Percentiles rank a stretch among this genome's conserved stretches.
Evolutionary conservation across 2,888 invertebrate species (phyloP).

Genomic region (Drosophila longiperda): DNA sequence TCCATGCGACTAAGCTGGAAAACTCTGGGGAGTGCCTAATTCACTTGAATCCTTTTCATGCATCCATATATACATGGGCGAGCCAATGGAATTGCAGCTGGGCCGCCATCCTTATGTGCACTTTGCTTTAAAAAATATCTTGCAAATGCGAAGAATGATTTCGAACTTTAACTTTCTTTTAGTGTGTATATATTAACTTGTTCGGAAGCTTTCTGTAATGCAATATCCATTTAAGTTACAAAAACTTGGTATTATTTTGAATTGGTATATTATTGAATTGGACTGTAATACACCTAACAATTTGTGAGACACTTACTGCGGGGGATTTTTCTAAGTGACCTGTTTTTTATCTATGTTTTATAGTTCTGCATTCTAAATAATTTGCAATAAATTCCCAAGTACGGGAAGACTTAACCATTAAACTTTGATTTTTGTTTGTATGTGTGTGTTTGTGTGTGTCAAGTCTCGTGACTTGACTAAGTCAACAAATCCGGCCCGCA

Average conservation of each 20-base stretch:
- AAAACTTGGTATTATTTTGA: background rate
- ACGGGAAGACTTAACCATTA: conserved; percentile 17
- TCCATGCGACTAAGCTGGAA: background rate
- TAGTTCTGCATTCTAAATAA: conserved; percentile 5
- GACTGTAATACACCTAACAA: background rate
- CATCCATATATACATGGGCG: background rate
- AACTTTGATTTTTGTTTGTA: background rate
- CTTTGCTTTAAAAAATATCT: background rate
- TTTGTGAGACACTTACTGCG: background rate
- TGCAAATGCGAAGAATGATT: background rate
- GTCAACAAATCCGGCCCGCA: conserved; percentile 38
- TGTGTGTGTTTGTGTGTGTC: background rate
- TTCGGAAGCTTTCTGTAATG: background rate
- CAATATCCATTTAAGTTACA: background rate
- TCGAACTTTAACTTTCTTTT: background rate
- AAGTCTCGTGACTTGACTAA: conserved; percentile 67
- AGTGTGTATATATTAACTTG: background rate
- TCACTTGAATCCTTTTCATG: conserved; percentile 1
- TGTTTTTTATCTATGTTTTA: conserved; percentile 1
- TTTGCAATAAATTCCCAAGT: background rate
- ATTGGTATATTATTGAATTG: no score
- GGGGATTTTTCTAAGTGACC: conserved; percentile 1
- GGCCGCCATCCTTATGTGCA: background rate
- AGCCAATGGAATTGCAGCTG: background rate
- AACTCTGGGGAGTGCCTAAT: conserved; percentile 14